Evolutionary conservation across 1,140 invertebrate genomes (phyloP), one percentile per base, ranked within the genome.

Genomic region (Lineus longissimus): DNA sequence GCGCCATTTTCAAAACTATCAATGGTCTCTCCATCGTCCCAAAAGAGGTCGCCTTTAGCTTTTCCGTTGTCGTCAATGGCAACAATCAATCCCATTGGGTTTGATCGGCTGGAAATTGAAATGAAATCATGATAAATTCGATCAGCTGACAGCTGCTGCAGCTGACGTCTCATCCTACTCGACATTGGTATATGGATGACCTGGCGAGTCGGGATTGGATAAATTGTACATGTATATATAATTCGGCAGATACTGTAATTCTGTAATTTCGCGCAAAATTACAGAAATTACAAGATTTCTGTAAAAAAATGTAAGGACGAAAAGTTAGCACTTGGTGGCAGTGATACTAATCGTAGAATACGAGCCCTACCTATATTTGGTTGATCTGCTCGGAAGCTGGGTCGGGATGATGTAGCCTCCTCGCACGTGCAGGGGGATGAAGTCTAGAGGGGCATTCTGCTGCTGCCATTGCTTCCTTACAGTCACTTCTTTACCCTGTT

Each of bases 371-470:
- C 47, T 51, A 4, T n/a, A 23, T 9, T 19, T 27, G 4, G 47
- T 51, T n/a, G 47, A 23, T 51, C 47, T 73, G n/a, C 74, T 79
- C 27, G 75, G 73, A 15, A 62, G 67, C 64, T 84, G 82, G n/a
- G 76, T 70, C 7, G 81, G 78, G 1, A 84, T 45, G 27, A 83
- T 74, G 61, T 72, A 68, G 2, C 83, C 82, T n/a, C 78, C 83
- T 25, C 81, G 66, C 1, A 84, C 56, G 63, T 79, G 78, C 6
- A 84, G 60, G 7, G 76, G 73, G n/a, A 83, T 82, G 31, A 65
- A 69, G 15, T 70, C 64, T 1, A 57, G 60, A 11, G 25, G 41
- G 17, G 74, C 63, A 55, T 27, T 56, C 43, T 13, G 17, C 19
- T 61, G 30, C 22, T 29, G 23, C 1, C 11, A 30, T 64, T 17